These are phyloP conservation scores for Urophycis tenuis DNA, from an alignment of 2,797 vertebrate genomes.

Conservation along the genomic window DNA sequence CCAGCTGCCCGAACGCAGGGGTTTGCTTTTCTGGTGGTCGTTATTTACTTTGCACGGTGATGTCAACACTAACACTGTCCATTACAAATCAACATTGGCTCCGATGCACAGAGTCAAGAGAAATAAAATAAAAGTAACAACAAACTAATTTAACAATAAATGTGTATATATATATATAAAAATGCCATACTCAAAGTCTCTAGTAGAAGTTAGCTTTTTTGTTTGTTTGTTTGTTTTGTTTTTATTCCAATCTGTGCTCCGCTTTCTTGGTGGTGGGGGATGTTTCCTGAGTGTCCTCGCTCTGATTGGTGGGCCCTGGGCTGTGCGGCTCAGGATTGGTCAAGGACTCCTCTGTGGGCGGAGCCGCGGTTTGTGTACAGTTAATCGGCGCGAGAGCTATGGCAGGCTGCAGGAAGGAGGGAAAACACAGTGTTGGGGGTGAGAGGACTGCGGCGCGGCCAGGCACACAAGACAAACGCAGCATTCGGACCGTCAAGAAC, in stretches of 20 bases:
- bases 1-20: not conserved
- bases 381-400: constrained; percentile 74
- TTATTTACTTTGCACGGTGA: not conserved
- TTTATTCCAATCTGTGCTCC: constrained; percentile 59
- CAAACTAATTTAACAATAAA: constrained; percentile 16
- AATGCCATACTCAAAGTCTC: constrained; percentile 28
- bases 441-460: not conserved
- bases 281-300: constrained; percentile 56
- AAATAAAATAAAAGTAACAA: constrained; percentile 32
- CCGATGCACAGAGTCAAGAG: constrained; percentile 11
- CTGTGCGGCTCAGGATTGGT: constrained; percentile 48
- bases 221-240: not conserved
- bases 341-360: constrained; percentile 48
- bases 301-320: constrained; percentile 46
- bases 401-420: constrained; percentile 65
- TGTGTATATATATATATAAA: constrained; percentile 22
- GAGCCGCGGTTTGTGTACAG: constrained; percentile 65
- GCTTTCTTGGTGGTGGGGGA: constrained; percentile 39
- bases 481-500: not conserved
- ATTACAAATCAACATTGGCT: constrained; percentile 31
- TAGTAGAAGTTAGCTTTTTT: too few species aligned
- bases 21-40: not conserved
- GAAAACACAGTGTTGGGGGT: constrained; percentile 26
- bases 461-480: not conserved
- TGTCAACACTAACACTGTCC: constrained; percentile 33